phyloP scores from a whole-genome alignment of 2,797 vertebrate species.

The Accipiter superciliosus region DNA sequence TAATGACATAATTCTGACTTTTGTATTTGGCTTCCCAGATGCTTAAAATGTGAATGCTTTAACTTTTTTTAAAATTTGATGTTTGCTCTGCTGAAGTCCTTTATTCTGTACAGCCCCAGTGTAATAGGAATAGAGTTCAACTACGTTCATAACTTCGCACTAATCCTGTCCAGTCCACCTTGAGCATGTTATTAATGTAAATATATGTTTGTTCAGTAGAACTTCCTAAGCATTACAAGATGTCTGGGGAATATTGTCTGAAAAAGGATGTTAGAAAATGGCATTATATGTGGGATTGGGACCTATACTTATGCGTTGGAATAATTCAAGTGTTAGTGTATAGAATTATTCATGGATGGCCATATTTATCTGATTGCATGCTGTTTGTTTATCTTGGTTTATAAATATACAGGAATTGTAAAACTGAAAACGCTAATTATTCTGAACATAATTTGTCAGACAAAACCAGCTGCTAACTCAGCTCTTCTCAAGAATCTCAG shows the following conservation, averaged over 20 bases:
- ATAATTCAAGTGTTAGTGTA: background rate
- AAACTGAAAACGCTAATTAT: conserved; percentile 26
- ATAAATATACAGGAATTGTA: background rate
- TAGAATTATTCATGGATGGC: background rate
- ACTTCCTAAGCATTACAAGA: background rate
- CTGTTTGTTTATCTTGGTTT: conserved; percentile 14
- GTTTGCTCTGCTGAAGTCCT: background rate
- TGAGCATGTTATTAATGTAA: background rate
- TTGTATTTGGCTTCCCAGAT: background rate
- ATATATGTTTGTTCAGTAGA: background rate
- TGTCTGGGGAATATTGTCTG: background rate
- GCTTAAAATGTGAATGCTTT: background rate
- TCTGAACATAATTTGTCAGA: background rate
- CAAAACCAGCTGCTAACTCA: background rate
- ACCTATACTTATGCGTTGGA: background rate
- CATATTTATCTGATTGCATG: background rate
- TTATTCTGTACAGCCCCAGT: background rate
- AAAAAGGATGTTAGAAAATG: background rate
- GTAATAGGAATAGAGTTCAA: background rate
- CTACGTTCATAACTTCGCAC: background rate
- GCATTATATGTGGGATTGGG: background rate
- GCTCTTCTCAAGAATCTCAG: background rate
- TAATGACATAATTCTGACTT: background rate
- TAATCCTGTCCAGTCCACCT: background rate
- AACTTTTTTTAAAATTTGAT: accelerated